Percentiles rank a stretch among this genome's conserved stretches.
These are phyloP conservation scores for Cantharis lateralis DNA, from an alignment of 2,888 invertebrate species.

Conservation along the genomic window DNA sequence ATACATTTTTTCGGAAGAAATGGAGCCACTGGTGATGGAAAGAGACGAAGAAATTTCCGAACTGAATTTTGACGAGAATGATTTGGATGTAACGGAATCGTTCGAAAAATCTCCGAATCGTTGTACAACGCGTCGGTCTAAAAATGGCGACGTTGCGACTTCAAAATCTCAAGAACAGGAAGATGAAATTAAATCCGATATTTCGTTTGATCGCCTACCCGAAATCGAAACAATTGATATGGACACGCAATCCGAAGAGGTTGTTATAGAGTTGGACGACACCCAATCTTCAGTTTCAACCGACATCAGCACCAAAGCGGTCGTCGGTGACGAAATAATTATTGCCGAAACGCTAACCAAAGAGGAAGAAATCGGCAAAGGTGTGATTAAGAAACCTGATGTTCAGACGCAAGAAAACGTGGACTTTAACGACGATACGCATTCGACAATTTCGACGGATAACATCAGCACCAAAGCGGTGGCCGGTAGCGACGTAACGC, in stretches of 20 bases:
- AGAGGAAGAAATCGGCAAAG: neutral
- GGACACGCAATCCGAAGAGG: neutral
- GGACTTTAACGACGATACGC: constrained; percentile 23
- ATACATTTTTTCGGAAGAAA: neutral
- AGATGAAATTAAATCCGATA: constrained; percentile 2
- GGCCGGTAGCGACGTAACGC: constrained; percentile 46
- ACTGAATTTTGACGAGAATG: constrained; percentile 49
- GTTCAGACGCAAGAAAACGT: constrained; percentile 12
- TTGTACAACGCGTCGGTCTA: constrained; percentile 51
- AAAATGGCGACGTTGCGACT: constrained; percentile 48
- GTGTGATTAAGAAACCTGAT: neutral
- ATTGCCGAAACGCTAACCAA: constrained; percentile 40
- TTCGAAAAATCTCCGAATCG: constrained; percentile 49
- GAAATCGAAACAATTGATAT: constrained; percentile 12
- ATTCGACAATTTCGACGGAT: constrained; percentile 25
- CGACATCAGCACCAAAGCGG: constrained; percentile 45
- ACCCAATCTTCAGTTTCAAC: constrained; percentile 21
- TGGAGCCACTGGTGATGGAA: neutral
- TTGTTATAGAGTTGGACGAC: neutral
- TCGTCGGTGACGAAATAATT: constrained; percentile 45
- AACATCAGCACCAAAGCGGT: constrained; percentile 46
- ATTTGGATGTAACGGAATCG: constrained; percentile 45
- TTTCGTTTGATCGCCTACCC: neutral
- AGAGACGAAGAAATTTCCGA: constrained; percentile 45
- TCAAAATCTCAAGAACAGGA: constrained; percentile 51